These are phyloP conservation scores for Bursaphelenchus mucronatus DNA, from an alignment of 1,140 invertebrate genomes.

Conservation along the genomic window DNA sequence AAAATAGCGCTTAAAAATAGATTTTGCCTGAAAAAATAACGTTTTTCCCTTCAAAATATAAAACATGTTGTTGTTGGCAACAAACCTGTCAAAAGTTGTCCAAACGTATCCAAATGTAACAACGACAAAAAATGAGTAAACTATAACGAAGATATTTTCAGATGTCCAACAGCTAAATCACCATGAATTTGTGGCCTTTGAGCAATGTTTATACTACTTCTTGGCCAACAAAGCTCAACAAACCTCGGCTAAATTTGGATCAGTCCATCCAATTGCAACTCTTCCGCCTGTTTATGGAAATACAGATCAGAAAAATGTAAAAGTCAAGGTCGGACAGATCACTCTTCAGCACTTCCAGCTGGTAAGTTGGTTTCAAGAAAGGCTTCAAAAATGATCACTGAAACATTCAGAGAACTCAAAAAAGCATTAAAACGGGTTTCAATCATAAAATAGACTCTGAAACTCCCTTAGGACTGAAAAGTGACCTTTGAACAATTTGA, in stretches of 20 bases:
- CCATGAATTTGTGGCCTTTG: slow-evolving; percentile 53
- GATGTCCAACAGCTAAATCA: slow-evolving; percentile 47
- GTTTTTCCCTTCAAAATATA: no score
- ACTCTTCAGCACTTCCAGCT: slow-evolving; percentile 58
- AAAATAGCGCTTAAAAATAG: no score
- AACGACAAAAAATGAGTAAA: not conserved
- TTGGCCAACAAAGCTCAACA: slow-evolving; percentile 56
- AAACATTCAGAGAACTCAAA: no score
- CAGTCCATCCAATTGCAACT: slow-evolving; percentile 55
- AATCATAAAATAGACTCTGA: slow-evolving; percentile 18
- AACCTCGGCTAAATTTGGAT: slow-evolving; percentile 31
- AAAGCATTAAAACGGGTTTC: no score
- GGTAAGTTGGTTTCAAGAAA: slow-evolving; percentile 26
- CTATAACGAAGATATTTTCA: slow-evolving; percentile 19
- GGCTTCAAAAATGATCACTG: not conserved
- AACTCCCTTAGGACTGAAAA: not conserved
- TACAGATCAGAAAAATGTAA: slow-evolving; percentile 30
- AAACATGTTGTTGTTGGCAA: no score
- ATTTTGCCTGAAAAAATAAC: not conserved
- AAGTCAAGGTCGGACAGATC: slow-evolving; percentile 45
- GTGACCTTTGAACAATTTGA: no score
- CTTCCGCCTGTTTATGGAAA: slow-evolving; percentile 48
- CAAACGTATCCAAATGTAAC: slow-evolving; percentile 10
- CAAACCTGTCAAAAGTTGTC: slow-evolving; percentile 3
- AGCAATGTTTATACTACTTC: slow-evolving; percentile 59